A percentile compares a stretch with the other conserved stretches of the same genome.
These are phyloP conservation scores for Rhegmatorhina hoffmannsi DNA, from an alignment of 2,113 vertebrate species.

Conservation along the genomic window DNA sequence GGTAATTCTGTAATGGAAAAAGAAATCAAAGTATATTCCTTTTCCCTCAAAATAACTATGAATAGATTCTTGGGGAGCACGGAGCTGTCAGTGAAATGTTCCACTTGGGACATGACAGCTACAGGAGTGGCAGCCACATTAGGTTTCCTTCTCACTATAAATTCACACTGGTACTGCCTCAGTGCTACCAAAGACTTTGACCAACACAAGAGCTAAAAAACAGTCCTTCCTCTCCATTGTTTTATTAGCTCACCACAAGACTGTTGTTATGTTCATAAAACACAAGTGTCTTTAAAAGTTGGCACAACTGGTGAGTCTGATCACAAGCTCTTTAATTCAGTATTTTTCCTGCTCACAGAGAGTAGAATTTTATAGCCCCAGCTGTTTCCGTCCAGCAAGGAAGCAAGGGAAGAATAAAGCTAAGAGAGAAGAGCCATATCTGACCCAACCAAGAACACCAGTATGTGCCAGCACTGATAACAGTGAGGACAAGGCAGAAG, in stretches of 20 bases:
- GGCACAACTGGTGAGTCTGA: neutral
- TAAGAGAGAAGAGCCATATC: neutral
- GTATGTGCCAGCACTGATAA: neutral
- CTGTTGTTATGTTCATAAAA: neutral
- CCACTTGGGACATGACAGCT: fast-evolving
- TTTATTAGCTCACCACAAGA: neutral
- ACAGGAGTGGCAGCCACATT: neutral
- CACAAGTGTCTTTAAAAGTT: neutral
- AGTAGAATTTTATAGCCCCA: neutral
- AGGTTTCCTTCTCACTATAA: neutral
- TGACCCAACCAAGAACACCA: neutral
- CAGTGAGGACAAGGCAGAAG: neutral
- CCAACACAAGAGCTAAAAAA: neutral
- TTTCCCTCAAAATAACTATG: neutral
- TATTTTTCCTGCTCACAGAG: neutral
- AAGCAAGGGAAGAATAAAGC: neutral
- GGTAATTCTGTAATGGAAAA: neutral
- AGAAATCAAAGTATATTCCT: neutral
- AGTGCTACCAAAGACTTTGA: neutral
- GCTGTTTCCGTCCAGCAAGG: neutral
- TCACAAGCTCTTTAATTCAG: neutral
- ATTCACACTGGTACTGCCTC: neutral
- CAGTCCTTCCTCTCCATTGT: neutral
- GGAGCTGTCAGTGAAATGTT: fast-evolving
- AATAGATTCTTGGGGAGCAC: neutral